Percentiles rank a stretch among this genome's conserved stretches.
Evolutionary conservation across 2,113 vertebrate species (phyloP).

Genomic region (Vicugna pacos): DNA sequence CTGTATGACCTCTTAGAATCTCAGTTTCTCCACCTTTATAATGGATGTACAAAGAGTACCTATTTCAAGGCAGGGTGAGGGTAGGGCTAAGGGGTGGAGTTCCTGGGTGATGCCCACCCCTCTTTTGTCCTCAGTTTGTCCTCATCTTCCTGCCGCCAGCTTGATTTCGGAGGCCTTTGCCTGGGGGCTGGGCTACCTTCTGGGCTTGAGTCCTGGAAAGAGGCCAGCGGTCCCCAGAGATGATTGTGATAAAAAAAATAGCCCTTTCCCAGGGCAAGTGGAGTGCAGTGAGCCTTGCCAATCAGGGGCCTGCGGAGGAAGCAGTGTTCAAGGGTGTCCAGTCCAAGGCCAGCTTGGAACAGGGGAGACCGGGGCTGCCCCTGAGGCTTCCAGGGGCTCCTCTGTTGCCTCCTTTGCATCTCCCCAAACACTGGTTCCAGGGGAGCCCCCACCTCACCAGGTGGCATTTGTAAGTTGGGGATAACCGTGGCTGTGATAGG

Average conservation of each 20-base stretch:
- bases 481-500: accelerated
- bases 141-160: neutral
- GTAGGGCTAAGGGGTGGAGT: accelerated
- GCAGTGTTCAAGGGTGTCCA: neutral
- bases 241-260: neutral
- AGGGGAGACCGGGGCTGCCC: neutral
- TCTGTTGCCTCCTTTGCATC: neutral
- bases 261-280: constrained; percentile 50
- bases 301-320: neutral
- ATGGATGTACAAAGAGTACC: accelerated
- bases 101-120: neutral
- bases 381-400: neutral
- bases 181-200: neutral
- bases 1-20: neutral
- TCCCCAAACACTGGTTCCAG: neutral
- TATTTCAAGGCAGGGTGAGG: accelerated
- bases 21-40: neutral
- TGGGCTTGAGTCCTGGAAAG: constrained; percentile 3
- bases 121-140: neutral
- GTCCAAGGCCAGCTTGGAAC: neutral
- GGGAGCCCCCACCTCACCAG: no score
- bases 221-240: neutral
- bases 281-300: neutral
- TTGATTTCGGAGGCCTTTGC: neutral
- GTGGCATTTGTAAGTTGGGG: neutral